Evolutionary conservation across 2,113 vertebrate genomes (phyloP).

Genomic region (Antechinus flavipes): DNA sequence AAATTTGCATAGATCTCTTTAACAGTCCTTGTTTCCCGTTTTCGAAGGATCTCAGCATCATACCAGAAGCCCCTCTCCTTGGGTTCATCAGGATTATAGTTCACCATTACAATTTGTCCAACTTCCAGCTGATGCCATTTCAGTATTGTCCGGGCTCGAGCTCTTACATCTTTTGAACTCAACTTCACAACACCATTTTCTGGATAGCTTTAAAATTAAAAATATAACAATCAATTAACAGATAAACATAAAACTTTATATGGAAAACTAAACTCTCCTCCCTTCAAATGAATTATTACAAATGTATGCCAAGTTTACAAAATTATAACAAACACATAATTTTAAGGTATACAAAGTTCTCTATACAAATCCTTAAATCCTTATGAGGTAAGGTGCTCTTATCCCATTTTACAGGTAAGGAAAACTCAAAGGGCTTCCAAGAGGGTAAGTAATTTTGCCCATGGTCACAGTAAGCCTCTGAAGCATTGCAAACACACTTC

Average conservation of each 20-base stretch:
- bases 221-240: not conserved
- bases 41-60: conserved; percentile 93
- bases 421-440: not conserved
- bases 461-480: not conserved
- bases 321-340: not conserved
- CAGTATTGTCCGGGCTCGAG: conserved; percentile 91
- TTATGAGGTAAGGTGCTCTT: not conserved
- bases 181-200: conserved; percentile 93
- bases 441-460: not conserved
- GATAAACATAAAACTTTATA: not conserved
- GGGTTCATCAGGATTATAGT: conserved; percentile 95
- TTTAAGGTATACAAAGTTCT: not conserved
- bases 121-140: conserved; percentile 94
- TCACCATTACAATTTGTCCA: conserved; percentile 96
- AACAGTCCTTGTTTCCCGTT: conserved; percentile 89
- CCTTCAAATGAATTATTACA: not conserved
- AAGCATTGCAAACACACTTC: not conserved
- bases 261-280: not conserved
- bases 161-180: conserved; percentile 89
- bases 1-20: conserved; percentile 93
- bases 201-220: conserved; percentile 88
- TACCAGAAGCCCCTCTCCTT: conserved; percentile 98
- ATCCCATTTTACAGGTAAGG: not conserved
- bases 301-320: not conserved
- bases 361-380: not conserved